phyloP scores from a whole-genome alignment of 1,140 invertebrate species.

The Papilio xuthus region DNA sequence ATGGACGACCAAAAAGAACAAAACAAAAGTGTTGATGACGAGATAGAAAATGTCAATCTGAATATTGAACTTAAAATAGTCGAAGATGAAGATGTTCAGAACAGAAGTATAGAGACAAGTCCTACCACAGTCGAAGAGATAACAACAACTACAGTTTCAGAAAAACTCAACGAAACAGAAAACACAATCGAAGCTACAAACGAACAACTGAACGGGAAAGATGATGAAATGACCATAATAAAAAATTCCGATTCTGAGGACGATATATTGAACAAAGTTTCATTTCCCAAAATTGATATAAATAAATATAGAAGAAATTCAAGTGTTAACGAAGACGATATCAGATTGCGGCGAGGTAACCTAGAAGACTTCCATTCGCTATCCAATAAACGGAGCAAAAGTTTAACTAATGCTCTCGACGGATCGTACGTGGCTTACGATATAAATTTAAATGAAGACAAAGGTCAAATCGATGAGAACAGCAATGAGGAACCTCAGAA shows the following conservation, averaged over 20 bases:
- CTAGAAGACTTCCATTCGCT: conserved; percentile 71
- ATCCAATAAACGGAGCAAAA: conserved; percentile 72
- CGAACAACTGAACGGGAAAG: conserved; percentile 38
- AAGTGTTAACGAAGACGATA: conserved; percentile 75
- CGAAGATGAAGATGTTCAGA: conserved; percentile 66
- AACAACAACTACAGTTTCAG: conserved; percentile 32
- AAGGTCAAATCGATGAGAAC: conserved; percentile 56
- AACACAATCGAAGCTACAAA: conserved; percentile 36
- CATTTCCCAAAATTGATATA: conserved; percentile 72
- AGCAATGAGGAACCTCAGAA: conserved; percentile 70
- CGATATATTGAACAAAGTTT: conserved; percentile 58
- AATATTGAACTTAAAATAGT: conserved; percentile 79
- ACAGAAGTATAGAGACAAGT: conserved; percentile 37
- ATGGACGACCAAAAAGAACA: conserved; percentile 48
- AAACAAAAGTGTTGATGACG: conserved; percentile 56
- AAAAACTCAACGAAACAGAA: conserved; percentile 29
- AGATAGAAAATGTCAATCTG: conserved; percentile 69
- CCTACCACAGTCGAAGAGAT: conserved; percentile 25
- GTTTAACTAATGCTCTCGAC: conserved; percentile 67
- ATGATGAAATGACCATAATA: conserved; percentile 36
- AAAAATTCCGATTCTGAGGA: conserved; percentile 58
- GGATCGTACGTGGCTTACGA: conserved; percentile 62
- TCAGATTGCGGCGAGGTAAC: conserved; percentile 69
- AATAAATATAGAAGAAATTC: conserved; percentile 74
- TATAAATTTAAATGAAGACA: conserved; percentile 69